Evolutionary conservation across 2,113 vertebrate species (phyloP).

Genomic region (Galbula dea): DNA sequence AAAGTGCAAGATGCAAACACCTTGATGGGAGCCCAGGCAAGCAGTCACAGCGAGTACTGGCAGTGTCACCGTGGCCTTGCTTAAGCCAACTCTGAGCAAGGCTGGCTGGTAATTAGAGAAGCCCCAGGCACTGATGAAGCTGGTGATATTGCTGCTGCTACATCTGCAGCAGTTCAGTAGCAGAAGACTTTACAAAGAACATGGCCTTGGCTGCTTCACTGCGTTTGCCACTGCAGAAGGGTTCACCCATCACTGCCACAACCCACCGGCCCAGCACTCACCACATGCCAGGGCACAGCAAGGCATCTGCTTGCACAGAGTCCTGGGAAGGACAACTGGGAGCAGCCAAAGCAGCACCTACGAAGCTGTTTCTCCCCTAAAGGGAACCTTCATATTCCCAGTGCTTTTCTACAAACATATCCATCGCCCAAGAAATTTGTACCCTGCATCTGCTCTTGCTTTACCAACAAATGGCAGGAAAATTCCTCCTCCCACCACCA

Average conservation of each 20-base stretch:
- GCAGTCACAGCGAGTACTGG: not conserved
- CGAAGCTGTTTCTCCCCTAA: not conserved
- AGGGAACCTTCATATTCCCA: not conserved
- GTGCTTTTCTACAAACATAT: not conserved
- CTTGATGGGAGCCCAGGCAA: not conserved
- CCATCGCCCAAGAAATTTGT: not conserved
- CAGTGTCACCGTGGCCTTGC: not conserved
- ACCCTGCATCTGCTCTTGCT: not conserved
- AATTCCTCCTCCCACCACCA: not conserved
- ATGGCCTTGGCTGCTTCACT: not conserved
- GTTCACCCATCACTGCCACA: not conserved
- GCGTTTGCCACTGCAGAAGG: not conserved
- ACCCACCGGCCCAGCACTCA: accelerated
- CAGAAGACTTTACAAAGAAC: not conserved
- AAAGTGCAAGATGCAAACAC: not conserved
- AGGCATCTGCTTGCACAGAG: accelerated
- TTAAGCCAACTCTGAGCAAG: not conserved
- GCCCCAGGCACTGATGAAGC: not conserved
- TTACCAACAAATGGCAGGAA: not conserved
- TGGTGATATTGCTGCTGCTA: not conserved
- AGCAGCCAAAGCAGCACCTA: not conserved
- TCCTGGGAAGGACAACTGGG: not conserved
- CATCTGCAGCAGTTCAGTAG: not conserved
- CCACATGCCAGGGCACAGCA: accelerated
- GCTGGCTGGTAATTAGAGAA: not conserved